Conservation (phyloP, 2,888 invertebrate genomes). For the Meteorus cinctellus region DNA sequence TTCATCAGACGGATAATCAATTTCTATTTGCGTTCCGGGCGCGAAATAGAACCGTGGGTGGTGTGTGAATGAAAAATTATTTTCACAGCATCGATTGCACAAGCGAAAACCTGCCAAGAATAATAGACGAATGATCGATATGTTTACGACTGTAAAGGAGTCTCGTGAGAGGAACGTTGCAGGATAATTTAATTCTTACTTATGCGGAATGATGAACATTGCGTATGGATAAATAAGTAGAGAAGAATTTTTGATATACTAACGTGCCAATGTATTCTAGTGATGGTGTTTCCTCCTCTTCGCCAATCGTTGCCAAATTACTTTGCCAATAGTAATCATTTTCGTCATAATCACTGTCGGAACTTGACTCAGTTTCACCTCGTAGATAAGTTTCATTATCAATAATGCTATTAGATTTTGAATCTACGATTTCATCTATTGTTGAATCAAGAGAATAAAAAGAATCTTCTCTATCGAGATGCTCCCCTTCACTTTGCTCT, state of each 20-base stretch:
- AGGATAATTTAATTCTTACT: background rate
- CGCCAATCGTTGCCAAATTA: slow-evolving; percentile 81
- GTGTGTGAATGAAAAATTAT: slow-evolving; percentile 36
- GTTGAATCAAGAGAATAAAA: slow-evolving; percentile 56
- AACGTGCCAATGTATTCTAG: slow-evolving; percentile 66
- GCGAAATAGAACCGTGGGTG: slow-evolving; percentile 31
- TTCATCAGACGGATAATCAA: slow-evolving; percentile 38
- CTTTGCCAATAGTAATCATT: slow-evolving; percentile 69
- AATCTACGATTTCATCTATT: slow-evolving; percentile 49
- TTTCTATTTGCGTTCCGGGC: slow-evolving; percentile 30
- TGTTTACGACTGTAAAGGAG: background rate
- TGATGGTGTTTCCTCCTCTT: slow-evolving; percentile 77
- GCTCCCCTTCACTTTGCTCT: slow-evolving; percentile 30
- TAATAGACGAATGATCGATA: slow-evolving; percentile 35
- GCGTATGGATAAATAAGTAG: background rate
- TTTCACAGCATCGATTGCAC: slow-evolving; percentile 35
- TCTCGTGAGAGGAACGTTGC: slow-evolving; percentile 18
- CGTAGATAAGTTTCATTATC: slow-evolving; percentile 54
- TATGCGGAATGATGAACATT: background rate
- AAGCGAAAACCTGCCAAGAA: slow-evolving; percentile 38
- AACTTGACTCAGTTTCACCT: slow-evolving; percentile 75
- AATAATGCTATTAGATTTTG: slow-evolving; percentile 28
- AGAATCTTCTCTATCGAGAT: slow-evolving; percentile 52
- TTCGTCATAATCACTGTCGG: slow-evolving; percentile 64
- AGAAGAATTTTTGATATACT: slow-evolving; percentile 49